Evolutionary conservation across 1,140 invertebrate genomes (phyloP).

Genomic region (Dryas iulia): DNA sequence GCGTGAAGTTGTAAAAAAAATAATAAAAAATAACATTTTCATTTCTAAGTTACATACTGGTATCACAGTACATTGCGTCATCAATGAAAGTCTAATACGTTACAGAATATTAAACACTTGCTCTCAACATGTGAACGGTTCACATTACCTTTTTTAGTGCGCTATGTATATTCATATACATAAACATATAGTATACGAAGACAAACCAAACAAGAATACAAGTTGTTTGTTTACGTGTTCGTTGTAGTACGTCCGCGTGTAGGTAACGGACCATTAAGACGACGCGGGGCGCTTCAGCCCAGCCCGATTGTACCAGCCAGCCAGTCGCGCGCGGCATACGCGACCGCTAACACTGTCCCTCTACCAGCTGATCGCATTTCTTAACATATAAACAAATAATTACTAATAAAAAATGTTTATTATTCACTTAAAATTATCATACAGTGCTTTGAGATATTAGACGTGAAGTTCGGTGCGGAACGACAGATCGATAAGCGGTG

Average conservation of each 20-base stretch:
- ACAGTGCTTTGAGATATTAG: slow-evolving; percentile 5
- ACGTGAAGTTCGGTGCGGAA: slow-evolving; percentile 2
- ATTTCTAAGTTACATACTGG: background rate
- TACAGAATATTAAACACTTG: background rate
- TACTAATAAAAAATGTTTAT: background rate
- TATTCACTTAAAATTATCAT: background rate
- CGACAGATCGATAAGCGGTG: slow-evolving; percentile 33
- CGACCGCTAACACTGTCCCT: slow-evolving; percentile 43
- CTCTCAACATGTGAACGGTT: background rate
- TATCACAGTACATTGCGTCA: background rate
- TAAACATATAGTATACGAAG: too few species aligned
- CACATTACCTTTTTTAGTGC: slow-evolving; percentile 26
- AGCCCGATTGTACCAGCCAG: slow-evolving; percentile 33
- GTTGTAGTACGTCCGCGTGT: slow-evolving; percentile 63
- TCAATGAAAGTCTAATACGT: background rate
- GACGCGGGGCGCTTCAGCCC: slow-evolving; percentile 46
- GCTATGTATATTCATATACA: slow-evolving; percentile 14
- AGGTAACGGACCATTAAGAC: slow-evolving; percentile 61
- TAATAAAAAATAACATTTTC: too few species aligned
- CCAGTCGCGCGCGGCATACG: slow-evolving; percentile 67
- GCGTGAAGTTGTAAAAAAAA: too few species aligned
- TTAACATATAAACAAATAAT: background rate
- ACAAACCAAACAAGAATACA: slow-evolving; percentile 35
- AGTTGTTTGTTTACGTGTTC: slow-evolving; percentile 73
- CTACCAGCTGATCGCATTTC: slow-evolving; percentile 55